Evolutionary conservation across 2,797 vertebrate genomes (phyloP).

Genomic region (Triplophysa bombifrons): DNA sequence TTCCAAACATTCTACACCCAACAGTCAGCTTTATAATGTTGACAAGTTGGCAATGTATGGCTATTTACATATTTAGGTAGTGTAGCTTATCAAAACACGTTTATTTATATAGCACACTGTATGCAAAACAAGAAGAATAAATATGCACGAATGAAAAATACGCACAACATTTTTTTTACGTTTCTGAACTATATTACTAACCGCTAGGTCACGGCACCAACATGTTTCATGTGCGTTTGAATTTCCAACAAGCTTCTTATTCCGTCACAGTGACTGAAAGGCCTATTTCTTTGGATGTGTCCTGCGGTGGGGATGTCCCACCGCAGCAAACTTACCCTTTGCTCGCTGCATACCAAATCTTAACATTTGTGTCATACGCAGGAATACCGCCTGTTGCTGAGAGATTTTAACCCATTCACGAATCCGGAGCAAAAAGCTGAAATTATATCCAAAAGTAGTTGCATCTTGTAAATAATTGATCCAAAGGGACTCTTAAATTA

Average conservation of each 20-base stretch:
- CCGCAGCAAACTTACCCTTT: background rate
- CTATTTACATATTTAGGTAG: background rate
- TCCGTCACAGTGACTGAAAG: slow-evolving; percentile 8
- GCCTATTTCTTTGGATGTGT: slow-evolving; percentile 17
- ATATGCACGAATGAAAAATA: background rate
- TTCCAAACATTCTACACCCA: background rate
- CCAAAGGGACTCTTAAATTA: slow-evolving; percentile 43
- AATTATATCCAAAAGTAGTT: slow-evolving; percentile 47
- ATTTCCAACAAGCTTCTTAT: slow-evolving; percentile 27
- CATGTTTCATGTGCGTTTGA: slow-evolving; percentile 2
- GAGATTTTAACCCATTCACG: slow-evolving; percentile 41
- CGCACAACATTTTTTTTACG: background rate
- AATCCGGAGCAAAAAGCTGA: slow-evolving; percentile 44
- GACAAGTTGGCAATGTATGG: background rate
- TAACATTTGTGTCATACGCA: slow-evolving; percentile 20
- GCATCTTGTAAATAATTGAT: slow-evolving; percentile 52
- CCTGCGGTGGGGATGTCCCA: slow-evolving; percentile 19
- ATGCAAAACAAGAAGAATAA: background rate
- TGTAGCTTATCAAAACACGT: background rate
- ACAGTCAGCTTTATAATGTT: background rate
- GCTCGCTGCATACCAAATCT: background rate
- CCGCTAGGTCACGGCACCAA: background rate
- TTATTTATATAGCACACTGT: background rate
- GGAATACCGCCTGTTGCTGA: slow-evolving; percentile 22
- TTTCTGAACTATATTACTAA: background rate